phyloP scores from a whole-genome alignment of 2,888 invertebrate species.

The Cantharis flavilabris region DNA sequence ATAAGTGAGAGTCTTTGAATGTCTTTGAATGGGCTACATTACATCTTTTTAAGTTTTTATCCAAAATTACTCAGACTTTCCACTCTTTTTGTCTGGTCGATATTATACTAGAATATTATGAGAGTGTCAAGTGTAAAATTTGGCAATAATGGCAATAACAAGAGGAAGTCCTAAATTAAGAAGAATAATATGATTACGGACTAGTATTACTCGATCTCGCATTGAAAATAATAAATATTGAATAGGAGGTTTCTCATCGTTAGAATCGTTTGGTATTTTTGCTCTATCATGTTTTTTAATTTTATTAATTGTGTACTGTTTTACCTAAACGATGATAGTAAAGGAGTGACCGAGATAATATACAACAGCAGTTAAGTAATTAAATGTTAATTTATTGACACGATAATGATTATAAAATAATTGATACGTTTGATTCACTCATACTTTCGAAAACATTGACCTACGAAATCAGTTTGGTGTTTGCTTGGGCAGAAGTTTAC shows the following conservation, averaged over 20 bases:
- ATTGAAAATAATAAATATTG: too few species aligned
- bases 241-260: not conserved
- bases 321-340: not conserved
- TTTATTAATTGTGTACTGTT: not conserved
- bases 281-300: not conserved
- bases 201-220: too few species aligned
- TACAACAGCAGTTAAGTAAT: not conserved
- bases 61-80: too few species aligned
- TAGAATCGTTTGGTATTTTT: not conserved
- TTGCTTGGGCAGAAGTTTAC: conserved; percentile 32
- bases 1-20: too few species aligned
- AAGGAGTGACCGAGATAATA: not conserved
- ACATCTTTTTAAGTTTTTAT: too few species aligned
- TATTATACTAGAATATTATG: too few species aligned
- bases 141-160: too few species aligned
- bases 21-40: too few species aligned
- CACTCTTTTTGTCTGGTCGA: too few species aligned
- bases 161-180: too few species aligned
- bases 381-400: conserved; percentile 13
- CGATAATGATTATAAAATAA: conserved; percentile 28
- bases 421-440: conserved; percentile 28
- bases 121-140: too few species aligned
- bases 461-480: conserved; percentile 36
- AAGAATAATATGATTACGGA: too few species aligned
- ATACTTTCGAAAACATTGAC: conserved; percentile 37